Base-by-base conservation (phyloP, 2,888 invertebrate genomes). In the Drosophila conformis region DNA sequence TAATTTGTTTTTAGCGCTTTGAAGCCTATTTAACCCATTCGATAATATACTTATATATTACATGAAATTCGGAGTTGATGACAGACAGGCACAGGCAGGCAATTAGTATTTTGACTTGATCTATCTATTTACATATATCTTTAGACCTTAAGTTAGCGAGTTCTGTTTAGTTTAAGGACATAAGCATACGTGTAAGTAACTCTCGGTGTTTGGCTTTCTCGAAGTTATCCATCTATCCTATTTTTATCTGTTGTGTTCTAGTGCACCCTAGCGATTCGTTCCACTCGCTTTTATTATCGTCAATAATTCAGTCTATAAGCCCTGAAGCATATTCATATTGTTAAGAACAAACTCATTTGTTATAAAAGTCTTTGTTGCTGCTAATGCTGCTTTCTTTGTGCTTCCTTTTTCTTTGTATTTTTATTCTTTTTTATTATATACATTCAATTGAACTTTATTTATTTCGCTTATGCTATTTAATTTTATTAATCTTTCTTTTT, bases 41-140 rank as follows among this genome's bases (percentile, higher is more conserved):
- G 40, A 58, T 68, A 69, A 73, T 76, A 76, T 77, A 77, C 64
- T 46, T 53, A 62, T 64, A 79, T 76, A 72, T 82, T 73, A 78
- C 66, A 80, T 91, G 91, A 91, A 91, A 91, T 91, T 91, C 91
- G 91, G 91, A 91, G 91, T 90, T 78, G 79, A 86, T 90, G 80
- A 87, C 54, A 51, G 80, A 87, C 54, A 51, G 69, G 69, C 75
- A 68, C 68, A 74, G 76, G 69, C 67, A 66, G 70, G 67, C 53
- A 52, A 42, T 31, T 49, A 56, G 15, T 42, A 68, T 40, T 49
- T 58, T 38, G 57, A 48, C n/a, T 48, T 49, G 42, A 54, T 35
- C 13, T 33, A 25, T 33, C 10, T 56, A 33, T 57, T 13, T 52
- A 21, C 49, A 57, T 57, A 29, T 51, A 13, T 31, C 25, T 15